Evolutionary conservation across 2,797 vertebrate species (phyloP).

Genomic region (Synanceia verrucosa): DNA sequence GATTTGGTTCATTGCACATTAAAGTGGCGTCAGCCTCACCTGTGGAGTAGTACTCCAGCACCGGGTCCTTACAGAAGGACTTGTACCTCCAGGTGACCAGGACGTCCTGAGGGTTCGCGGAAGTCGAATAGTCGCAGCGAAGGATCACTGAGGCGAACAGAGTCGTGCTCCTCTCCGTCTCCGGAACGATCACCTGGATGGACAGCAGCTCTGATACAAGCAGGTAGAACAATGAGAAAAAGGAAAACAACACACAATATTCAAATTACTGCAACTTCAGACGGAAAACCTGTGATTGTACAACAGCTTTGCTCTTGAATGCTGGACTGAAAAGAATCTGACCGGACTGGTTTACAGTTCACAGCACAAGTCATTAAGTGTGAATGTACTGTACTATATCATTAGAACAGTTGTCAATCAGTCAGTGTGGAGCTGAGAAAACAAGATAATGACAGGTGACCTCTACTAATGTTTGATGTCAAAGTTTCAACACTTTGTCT

Average conservation of each 20-base stretch:
- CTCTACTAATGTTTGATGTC: not conserved
- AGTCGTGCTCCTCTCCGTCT: constrained; percentile 75
- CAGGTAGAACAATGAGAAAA: not conserved
- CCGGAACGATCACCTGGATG: constrained; percentile 80
- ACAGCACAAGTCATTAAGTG: not conserved
- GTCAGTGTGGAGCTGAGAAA: not conserved
- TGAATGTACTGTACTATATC: not conserved
- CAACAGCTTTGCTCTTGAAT: not conserved
- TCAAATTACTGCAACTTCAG: not conserved
- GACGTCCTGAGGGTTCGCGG: constrained; percentile 88
- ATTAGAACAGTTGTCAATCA: constrained; percentile 36
- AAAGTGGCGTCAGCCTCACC: constrained; percentile 75
- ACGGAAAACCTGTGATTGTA: not conserved
- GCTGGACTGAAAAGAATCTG: constrained; percentile 49
- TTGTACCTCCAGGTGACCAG: constrained; percentile 95
- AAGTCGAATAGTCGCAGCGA: constrained; percentile 88
- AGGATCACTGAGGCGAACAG: constrained; percentile 89
- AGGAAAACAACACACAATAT: not conserved
- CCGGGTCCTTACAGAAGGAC: constrained; percentile 96
- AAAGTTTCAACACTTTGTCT: constrained; percentile 1
- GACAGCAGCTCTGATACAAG: constrained; percentile 70
- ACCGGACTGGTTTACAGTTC: constrained; percentile 53
- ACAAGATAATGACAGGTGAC: constrained; percentile 13
- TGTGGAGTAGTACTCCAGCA: constrained; percentile 92
- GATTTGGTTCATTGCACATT: not conserved